Conservation (phyloP, 2,113 vertebrate genomes). For the Platysternon megacephalum region DNA sequence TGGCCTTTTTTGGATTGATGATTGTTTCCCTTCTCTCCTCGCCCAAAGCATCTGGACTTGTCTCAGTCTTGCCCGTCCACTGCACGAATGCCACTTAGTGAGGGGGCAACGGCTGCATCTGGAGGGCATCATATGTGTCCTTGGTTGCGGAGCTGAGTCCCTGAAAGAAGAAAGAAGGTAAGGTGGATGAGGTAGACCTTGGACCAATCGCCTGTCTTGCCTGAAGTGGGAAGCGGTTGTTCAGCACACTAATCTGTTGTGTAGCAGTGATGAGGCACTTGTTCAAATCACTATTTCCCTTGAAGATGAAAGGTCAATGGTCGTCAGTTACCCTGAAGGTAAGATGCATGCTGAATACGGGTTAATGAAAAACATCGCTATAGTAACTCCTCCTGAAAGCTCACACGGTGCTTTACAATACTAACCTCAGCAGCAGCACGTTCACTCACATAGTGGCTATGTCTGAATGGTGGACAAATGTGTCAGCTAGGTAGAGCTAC, state of each 20-base stretch:
- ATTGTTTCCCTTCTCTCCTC: neutral
- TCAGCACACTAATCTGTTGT: rapidly evolving
- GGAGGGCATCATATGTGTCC: conserved; percentile 91
- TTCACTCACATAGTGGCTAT: neutral
- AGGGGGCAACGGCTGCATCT: conserved; percentile 84
- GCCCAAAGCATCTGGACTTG: neutral
- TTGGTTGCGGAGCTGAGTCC: conserved; percentile 87
- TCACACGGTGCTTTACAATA: neutral
- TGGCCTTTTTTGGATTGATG: neutral
- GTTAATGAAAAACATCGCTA: rapidly evolving
- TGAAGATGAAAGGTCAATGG: neutral
- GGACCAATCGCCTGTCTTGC: rapidly evolving
- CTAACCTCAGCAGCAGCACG: neutral
- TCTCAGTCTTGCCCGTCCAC: neutral
- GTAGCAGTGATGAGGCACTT: neutral
- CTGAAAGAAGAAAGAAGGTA: conserved; percentile 71
- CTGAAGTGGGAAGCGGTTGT: neutral
- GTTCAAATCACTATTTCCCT: neutral
- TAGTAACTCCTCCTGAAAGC: neutral
- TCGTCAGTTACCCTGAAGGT: neutral
- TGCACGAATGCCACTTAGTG: conserved; percentile 39
- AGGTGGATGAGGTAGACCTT: neutral
- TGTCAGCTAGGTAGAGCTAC: neutral
- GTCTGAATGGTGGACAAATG: neutral
- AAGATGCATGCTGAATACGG: neutral